Base-by-base conservation (phyloP, 1,140 invertebrate species). In the Pseudobourletiella spinata region DNA sequence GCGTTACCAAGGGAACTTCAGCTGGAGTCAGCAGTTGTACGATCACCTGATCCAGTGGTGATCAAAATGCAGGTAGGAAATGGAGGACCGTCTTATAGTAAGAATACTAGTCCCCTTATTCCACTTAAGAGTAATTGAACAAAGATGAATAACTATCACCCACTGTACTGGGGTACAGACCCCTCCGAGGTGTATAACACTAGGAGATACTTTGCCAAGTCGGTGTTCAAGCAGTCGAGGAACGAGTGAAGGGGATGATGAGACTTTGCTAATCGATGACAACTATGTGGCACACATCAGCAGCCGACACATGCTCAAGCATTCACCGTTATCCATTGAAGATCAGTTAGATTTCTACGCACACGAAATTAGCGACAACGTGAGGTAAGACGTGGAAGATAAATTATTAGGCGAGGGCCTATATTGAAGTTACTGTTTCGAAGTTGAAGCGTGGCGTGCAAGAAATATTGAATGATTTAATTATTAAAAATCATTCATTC, bases 11-110 rank as follows among this genome's bases (percentile, higher is more conserved):
- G n/a, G n/a, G 90, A 92, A 79, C 85, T 92, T 28, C 81, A 84
- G 69, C 77, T 91, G 71, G 90, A 92, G 72, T 88, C 89, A 80
- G 82, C 85, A 26, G 81, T 88, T 55, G 82, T 84, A 60, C 14
- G 8, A 22, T 8, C 14, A 14, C 79, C 82, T 62, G 84, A 88
- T 68, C 82, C 84, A 30, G 82, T 81, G 25, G 79, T 84, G 71
- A 79, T 87, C 25, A 77, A 87, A 70, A 86, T 90, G 16, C 84
- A 80, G 75, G 79, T 80, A 71, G 65, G 67, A 54, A 39, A 2
- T 29, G 11, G 2, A 24, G n/a, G n/a, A n/a, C n/a, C n/a, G n/a
- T n/a, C n/a, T n/a, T n/a, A n/a, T n/a, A n/a, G n/a, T n/a, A n/a
- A n/a, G n/a, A n/a, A n/a, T n/a, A n/a, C n/a, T n/a, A n/a, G n/a